Evolutionary conservation across 1,140 invertebrate species (phyloP).

Genomic region (Paraescarpia echinospica): DNA sequence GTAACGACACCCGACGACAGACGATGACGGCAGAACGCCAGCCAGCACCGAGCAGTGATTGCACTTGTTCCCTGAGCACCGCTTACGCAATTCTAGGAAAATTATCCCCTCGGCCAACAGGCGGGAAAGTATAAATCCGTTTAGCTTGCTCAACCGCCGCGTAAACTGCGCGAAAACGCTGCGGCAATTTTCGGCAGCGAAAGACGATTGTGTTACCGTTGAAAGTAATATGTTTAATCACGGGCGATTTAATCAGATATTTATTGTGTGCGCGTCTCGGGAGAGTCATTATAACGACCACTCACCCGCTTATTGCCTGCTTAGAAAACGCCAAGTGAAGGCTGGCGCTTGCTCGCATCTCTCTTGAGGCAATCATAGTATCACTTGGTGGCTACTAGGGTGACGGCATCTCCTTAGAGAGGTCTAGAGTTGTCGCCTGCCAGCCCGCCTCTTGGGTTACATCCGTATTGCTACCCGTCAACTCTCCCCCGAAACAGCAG

Average conservation of each 20-base stretch:
- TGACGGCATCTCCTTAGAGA: background rate
- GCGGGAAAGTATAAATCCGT: background rate
- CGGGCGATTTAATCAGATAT: background rate
- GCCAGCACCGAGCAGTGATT: background rate
- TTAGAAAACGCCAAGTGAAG: background rate
- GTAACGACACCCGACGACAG: background rate
- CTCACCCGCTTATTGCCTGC: background rate
- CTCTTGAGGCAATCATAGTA: background rate
- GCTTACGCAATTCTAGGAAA: background rate
- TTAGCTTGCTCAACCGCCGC: background rate
- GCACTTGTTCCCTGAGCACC: background rate
- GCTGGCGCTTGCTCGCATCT: background rate
- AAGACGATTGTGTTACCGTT: background rate
- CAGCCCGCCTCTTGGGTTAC: background rate
- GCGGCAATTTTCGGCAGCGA: background rate
- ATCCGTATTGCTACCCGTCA: background rate
- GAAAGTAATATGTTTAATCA: constrained; percentile 6
- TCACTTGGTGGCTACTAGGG: background rate
- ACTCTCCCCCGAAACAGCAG: background rate
- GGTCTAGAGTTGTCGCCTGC: background rate
- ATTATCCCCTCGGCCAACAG: background rate
- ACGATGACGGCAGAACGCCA: background rate
- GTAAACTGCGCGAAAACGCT: background rate
- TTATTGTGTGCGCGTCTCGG: background rate
- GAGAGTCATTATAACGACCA: background rate